Percentiles rank a stretch among this genome's conserved stretches.
phyloP scores from a whole-genome alignment of 2,797 vertebrate genomes.

The Gouania willdenowi region DNA sequence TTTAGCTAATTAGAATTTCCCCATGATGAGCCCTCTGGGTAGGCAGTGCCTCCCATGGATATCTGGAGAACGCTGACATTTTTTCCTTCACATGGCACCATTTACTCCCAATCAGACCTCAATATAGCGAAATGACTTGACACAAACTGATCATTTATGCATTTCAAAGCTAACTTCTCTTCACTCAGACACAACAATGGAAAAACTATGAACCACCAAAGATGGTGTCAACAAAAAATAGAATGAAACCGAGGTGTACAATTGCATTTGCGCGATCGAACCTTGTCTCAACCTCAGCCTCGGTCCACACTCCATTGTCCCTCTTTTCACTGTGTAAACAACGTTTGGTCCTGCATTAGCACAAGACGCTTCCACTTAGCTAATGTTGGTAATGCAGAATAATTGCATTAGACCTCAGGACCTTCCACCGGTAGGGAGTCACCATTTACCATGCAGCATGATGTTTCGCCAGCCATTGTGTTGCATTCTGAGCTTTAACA shows the following conservation, averaged over 20 bases:
- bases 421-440: not conserved
- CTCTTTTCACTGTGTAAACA: not conserved
- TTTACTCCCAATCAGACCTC: too few relatives aligned
- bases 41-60: not conserved
- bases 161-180: too few relatives aligned
- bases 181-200: too few relatives aligned
- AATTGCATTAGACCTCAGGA: not conserved
- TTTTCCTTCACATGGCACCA: too few relatives aligned
- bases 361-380: not conserved
- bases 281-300: not conserved
- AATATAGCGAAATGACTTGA: too few relatives aligned
- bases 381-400: not conserved
- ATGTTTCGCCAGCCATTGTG: not conserved
- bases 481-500: not conserved
- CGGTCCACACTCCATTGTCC: not conserved
- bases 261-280: too few relatives aligned
- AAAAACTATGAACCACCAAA: too few relatives aligned
- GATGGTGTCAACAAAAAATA: too few relatives aligned
- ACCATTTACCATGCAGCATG: not conserved
- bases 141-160: too few relatives aligned
- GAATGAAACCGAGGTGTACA: too few relatives aligned
- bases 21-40: not conserved
- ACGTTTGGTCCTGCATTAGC: not conserved
- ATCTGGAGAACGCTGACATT: not conserved
- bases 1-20: conserved; percentile 17